Evolutionary conservation across 2,888 invertebrate genomes (phyloP).

Genomic region (Epinotia brunnichana): DNA sequence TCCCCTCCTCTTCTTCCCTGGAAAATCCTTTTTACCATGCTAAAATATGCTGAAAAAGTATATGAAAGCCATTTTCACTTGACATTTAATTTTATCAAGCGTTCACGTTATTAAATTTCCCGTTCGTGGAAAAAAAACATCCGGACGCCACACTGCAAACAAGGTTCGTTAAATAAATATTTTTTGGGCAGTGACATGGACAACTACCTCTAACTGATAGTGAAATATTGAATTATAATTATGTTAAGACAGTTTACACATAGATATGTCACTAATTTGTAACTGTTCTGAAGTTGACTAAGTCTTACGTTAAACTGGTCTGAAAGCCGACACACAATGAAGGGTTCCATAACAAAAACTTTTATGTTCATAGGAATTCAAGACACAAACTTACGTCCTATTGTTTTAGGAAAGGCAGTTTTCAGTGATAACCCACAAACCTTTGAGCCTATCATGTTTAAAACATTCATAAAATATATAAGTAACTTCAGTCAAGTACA

Average conservation of each 20-base stretch:
- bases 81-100: conserved; percentile 14
- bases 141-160: background rate
- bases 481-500: too few species aligned
- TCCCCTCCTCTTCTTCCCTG: background rate
- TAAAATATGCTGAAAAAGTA: background rate
- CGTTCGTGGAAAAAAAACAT: conserved; percentile 3
- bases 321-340: too few species aligned
- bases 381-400: too few species aligned
- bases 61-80: background rate
- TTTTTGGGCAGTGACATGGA: conserved; percentile 7
- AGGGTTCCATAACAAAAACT: too few species aligned
- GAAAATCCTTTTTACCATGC: background rate
- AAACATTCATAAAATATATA: too few species aligned
- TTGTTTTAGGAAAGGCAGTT: too few species aligned
- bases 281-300: too few species aligned
- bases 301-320: too few species aligned
- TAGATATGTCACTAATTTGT: background rate
- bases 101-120: conserved; percentile 7
- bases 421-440: too few species aligned
- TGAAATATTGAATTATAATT: background rate
- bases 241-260: background rate
- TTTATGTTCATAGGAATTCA: too few species aligned
- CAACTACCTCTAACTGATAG: background rate
- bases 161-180: conserved; percentile 26
- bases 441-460: too few species aligned